These are phyloP conservation scores for Dicyrtoma fusca DNA, from an alignment of 2,888 invertebrate genomes.

Conservation along the genomic window DNA sequence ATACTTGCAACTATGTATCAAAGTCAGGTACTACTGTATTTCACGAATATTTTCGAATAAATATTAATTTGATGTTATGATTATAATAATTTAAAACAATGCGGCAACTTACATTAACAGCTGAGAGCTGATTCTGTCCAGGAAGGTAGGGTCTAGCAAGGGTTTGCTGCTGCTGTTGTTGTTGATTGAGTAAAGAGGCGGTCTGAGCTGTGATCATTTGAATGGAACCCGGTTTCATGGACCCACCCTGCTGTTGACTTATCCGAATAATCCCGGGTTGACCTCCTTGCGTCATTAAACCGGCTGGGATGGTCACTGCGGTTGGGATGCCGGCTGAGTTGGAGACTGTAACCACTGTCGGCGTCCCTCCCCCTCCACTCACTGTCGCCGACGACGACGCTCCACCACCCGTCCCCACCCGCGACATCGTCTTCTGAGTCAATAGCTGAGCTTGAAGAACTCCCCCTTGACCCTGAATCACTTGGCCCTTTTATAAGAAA, in stretches of 20 bases:
- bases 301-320: conserved; percentile 19
- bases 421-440: conserved; percentile 12
- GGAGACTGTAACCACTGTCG: conserved; percentile 23
- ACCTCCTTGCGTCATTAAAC: conserved; percentile 3
- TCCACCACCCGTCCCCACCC: neutral
- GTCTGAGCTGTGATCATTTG: conserved; percentile 16
- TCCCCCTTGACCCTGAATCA: conserved; percentile 42
- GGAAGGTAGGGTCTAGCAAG: conserved; percentile 9
- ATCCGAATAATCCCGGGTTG: conserved; percentile 23
- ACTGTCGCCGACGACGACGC: conserved; percentile 15
- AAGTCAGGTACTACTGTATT: neutral
- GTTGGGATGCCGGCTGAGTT: conserved; percentile 29
- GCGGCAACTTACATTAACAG: conserved; percentile 5
- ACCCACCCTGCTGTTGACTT: conserved; percentile 16
- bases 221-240: conserved; percentile 22
- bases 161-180: conserved; percentile 11
- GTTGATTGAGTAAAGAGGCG: conserved; percentile 10
- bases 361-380: neutral
- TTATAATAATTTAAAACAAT: too few relatives aligned
- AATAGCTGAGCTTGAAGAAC: conserved; percentile 49
- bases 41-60: too few relatives aligned
- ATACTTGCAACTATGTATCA: neutral
- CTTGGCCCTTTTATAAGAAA: conserved; percentile 46
- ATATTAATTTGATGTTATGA: too few relatives aligned
- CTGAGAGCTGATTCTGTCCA: neutral